Evolutionary conservation across 2,797 vertebrate genomes (phyloP).

Genomic region (Aldrovandia affinis): DNA sequence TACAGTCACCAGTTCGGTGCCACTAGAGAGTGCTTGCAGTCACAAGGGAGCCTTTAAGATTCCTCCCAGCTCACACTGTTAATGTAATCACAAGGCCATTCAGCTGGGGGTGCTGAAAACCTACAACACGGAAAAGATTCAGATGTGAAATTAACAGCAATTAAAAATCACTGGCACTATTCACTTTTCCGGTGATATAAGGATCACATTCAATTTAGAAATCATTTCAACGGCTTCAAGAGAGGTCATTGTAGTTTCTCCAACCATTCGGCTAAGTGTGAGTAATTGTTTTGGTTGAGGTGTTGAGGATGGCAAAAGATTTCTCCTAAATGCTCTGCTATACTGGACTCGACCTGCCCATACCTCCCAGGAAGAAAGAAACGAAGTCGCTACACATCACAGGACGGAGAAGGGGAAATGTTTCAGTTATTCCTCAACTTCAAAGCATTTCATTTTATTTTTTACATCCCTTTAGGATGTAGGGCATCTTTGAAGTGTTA

Average conservation of each 20-base stretch:
- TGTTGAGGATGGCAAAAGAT: not conserved
- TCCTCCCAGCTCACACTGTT: too few species aligned
- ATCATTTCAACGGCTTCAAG: not conserved
- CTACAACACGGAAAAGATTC: not conserved
- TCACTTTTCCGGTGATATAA: not conserved
- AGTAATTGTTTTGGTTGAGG: constrained; percentile 3
- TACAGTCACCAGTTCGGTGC: too few species aligned
- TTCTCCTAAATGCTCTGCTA: not conserved
- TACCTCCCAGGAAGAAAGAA: not conserved
- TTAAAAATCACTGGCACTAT: not conserved
- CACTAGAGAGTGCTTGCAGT: too few species aligned
- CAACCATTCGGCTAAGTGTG: not conserved
- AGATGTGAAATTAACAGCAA: not conserved
- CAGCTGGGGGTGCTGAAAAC: not conserved
- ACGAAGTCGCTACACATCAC: not conserved
- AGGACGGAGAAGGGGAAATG: not conserved
- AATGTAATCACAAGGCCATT: too few species aligned
- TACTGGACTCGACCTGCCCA: not conserved
- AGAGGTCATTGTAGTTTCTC: not conserved
- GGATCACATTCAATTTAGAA: not conserved
- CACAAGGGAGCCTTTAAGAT: too few species aligned
- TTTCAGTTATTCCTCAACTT: not conserved
- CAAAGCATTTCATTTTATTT: not conserved
- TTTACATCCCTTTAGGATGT: not conserved
- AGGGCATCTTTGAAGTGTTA: not conserved